Percentiles rank a stretch among this genome's conserved stretches.
Conservation (phyloP, 2,888 invertebrate genomes). For the Maniola hyperantus region DNA sequence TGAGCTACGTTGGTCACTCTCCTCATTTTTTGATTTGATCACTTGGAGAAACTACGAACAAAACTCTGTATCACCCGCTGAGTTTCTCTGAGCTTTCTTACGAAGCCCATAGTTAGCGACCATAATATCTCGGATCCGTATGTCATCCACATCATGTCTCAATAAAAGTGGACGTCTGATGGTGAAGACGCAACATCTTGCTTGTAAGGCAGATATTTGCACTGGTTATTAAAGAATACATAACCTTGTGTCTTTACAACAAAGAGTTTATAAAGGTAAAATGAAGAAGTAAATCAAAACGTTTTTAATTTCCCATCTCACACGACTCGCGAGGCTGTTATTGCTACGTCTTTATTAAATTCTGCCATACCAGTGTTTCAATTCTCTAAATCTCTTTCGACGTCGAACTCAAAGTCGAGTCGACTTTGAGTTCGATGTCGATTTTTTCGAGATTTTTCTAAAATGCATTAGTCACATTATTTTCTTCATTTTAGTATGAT, state of each 20-base stretch:
- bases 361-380: slow-evolving; percentile 43
- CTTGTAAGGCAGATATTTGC: neutral
- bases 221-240: neutral
- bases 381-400: neutral
- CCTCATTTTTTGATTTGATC: too few relatives aligned
- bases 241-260: neutral
- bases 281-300: slow-evolving; percentile 24
- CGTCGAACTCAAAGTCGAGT: too few relatives aligned
- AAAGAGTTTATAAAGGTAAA: neutral
- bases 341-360: slow-evolving; percentile 69
- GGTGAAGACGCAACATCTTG: neutral
- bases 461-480: neutral
- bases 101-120: too few relatives aligned
- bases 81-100: too few relatives aligned
- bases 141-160: too few relatives aligned
- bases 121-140: too few relatives aligned
- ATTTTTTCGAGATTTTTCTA: neutral
- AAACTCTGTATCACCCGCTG: too few relatives aligned
- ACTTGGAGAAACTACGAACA: too few relatives aligned
- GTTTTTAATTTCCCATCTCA: slow-evolving; percentile 69
- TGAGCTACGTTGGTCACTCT: too few relatives aligned
- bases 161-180: too few relatives aligned
- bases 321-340: slow-evolving; percentile 53
- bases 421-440: too few relatives aligned
- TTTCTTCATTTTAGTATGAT: neutral